Evolutionary conservation across 53 echinoderm and acorn worm species (phyloP), one percentile per base, ranked within the genome.

Genomic region (Patiria pectinifera): DNA sequence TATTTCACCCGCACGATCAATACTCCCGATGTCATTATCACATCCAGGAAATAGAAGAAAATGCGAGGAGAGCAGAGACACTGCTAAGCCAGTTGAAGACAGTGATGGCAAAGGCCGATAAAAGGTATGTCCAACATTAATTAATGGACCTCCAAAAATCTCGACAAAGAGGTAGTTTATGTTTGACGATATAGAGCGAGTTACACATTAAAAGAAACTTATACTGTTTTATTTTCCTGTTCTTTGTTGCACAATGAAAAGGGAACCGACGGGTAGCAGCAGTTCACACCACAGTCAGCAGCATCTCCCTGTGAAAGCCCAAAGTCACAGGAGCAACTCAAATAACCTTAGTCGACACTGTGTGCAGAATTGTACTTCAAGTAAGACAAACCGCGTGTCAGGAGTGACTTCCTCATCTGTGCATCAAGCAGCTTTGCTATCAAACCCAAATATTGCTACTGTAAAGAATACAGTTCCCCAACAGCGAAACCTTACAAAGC

Each of bases 1-100:
- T 76, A 3, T 24, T 25, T 76, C 22, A n/a, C 24, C 9, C 3
- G 19, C 72, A 19, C 19, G 6, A 6, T 6, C 0, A 3, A 23
- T 10, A 5, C 11, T 25, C 76, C 43, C 25, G 3, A 11, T 35
- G 35, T 11, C 76, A 76, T 25, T 23, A 76, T 35, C 25, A 76
- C 25, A 3, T 74, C 22, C 82, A 90, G 90, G 90, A 90, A 80
- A 90, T 90, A 59, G 80, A 90, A 77, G 80, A 81, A 49, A 90
- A 90, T 90, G 90, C 90, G 18, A 23, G 16, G 45, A 77, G 69
- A 48, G 90, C 90, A 13, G 69, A 90, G 25, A 11, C 11, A 60
- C n/a, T 90, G 81, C 69, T 90, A n/a, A 69, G 43, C 66, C 62
- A 69, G 81, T 22, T 90, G 48, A 45, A 81, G 80, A 69, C 15